Evolutionary conservation across 2,797 vertebrate genomes (phyloP), one percentile per base, ranked within the genome.

Genomic region (Potorous gilbertii): DNA sequence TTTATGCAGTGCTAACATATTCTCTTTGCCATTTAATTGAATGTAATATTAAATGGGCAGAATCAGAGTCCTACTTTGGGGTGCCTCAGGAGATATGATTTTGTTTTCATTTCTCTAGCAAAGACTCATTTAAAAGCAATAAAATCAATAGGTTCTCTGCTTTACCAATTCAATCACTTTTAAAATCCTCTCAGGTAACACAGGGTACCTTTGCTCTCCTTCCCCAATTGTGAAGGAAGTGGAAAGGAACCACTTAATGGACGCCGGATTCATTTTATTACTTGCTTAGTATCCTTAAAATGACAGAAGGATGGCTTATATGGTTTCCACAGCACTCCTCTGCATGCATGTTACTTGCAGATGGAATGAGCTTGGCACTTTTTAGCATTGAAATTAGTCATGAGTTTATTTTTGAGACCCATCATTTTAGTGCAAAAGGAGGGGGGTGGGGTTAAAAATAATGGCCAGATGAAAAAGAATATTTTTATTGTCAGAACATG

Each of bases 251-350:
- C 74, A 87, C 74, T 87, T 50, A 87, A 87, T 87, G 21, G 74
- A 21, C 46, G 40, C 74, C 24, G 21, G 40, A 87, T 87, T 87
- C 74, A 87, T 87, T 87, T 87, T 87, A 46, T 87, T 46, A 87
- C 74, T 87, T 46, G 66, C n/a, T 81, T 87, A 46, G 74, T 87
- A 24, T 91, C 92, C 94, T 81, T 46, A 81, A 96, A 92, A 93
- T 66, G 16, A 55, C 31, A 93, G 91, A 12, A 0, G 52, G 54
- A 66, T 62, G 8, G 0, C 90, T 90, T 40, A 0, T 6, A 90
- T 95, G n/a, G 56, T 11, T 90, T 95, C 91, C 59, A n/a, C 11
- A 93, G 94, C 21, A 90, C 0, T 55, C 10, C 93, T n/a, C 0
- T 92, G 0, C 27, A 87, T 46, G 46, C 5, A 12, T 62, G 66